Conservation (phyloP, 2,888 invertebrate genomes). For the Drosophila hawaiiensis region DNA sequence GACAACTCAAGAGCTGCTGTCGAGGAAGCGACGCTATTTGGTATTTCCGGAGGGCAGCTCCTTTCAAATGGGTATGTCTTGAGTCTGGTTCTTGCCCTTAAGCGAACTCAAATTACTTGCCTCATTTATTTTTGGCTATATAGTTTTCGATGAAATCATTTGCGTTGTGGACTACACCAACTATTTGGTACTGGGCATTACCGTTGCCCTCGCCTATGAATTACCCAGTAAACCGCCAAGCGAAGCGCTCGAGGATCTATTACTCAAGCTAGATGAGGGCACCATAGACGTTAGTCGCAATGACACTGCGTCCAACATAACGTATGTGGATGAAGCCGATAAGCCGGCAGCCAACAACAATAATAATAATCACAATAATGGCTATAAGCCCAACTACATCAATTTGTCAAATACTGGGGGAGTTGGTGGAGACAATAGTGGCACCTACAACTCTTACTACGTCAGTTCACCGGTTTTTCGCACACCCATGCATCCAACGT, state of each 20-base stretch:
- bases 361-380: background rate
- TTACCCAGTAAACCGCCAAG: conserved; percentile 88
- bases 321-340: conserved; percentile 66
- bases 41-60: conserved; percentile 86
- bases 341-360: conserved; percentile 1
- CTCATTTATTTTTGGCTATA: conserved; percentile 45
- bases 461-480: conserved; percentile 58
- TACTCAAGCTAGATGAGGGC: conserved; percentile 79
- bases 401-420: conserved; percentile 34
- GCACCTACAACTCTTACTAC: conserved; percentile 61
- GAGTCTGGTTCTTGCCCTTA: background rate
- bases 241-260: conserved; percentile 80
- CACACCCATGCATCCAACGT: conserved; percentile 70
- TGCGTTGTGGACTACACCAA: conserved; percentile 85
- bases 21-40: conserved; percentile 86
- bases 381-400: conserved; percentile 62
- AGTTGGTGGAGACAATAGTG: conserved; percentile 11
- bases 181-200: conserved; percentile 89
- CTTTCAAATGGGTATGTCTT: conserved; percentile 84
- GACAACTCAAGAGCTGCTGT: conserved; percentile 73
- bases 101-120: conserved; percentile 35
- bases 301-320: conserved; percentile 76
- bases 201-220: conserved; percentile 92
- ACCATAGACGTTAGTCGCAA: conserved; percentile 80
- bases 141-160: conserved; percentile 84